Evolutionary conservation across 2,888 invertebrate genomes (phyloP).

Genomic region (Lithophane semibrunnea): DNA sequence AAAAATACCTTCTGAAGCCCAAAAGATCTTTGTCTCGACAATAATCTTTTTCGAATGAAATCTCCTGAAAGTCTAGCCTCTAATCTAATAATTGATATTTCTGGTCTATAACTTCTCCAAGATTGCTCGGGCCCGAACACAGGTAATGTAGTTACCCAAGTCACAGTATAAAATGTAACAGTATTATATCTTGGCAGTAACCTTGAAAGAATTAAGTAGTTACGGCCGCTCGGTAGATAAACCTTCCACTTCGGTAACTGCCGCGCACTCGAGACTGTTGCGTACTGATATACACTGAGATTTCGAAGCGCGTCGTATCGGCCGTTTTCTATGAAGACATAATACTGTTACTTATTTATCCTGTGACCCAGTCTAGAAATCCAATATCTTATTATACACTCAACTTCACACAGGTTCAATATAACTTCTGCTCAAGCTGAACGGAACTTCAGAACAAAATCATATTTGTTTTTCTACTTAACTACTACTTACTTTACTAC

Average conservation of each 20-base stretch:
- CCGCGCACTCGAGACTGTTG: too few relatives aligned
- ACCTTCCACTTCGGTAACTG: too few relatives aligned
- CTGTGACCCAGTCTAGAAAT: conserved; percentile 21
- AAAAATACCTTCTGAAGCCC: neutral
- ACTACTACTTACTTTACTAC: neutral
- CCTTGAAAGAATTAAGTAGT: too few relatives aligned
- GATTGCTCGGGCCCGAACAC: conserved; percentile 6
- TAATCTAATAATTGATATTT: conserved; percentile 22
- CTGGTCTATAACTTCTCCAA: conserved; percentile 26
- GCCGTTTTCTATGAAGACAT: too few relatives aligned
- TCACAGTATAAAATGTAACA: too few relatives aligned
- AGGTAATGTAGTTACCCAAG: conserved; percentile 35
- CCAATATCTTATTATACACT: conserved; percentile 48
- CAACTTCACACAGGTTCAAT: conserved; percentile 38
- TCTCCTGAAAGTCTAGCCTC: neutral
- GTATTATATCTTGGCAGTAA: too few relatives aligned
- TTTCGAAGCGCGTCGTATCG: too few relatives aligned
- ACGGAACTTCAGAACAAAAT: conserved; percentile 9
- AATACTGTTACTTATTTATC: too few relatives aligned
- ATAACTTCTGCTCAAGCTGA: conserved; percentile 29
- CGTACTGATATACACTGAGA: too few relatives aligned
- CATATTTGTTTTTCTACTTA: conserved; percentile 11
- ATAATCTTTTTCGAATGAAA: conserved; percentile 2
- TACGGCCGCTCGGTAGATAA: too few relatives aligned
- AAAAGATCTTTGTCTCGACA: conserved; percentile 7